phyloP scores from a whole-genome alignment of 1,140 invertebrate species.

The Caenorhabditis brenneri region DNA sequence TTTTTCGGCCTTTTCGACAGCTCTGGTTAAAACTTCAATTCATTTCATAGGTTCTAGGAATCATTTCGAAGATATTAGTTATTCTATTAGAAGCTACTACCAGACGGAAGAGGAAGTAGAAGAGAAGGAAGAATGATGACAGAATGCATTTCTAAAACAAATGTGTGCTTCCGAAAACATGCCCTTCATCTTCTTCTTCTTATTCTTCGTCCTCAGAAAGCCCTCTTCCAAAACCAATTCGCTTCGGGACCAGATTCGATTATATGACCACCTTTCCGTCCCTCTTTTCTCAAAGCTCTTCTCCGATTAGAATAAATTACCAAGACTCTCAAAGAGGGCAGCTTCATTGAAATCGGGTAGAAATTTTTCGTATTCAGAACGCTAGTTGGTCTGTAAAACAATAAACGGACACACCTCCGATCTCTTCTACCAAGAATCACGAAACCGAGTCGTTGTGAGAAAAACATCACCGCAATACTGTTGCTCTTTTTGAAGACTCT shows the following conservation, averaged over 20 bases:
- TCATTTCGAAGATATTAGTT: background rate
- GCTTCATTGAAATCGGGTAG: background rate
- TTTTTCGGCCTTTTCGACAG: no score
- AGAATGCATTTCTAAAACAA: slow-evolving; percentile 43
- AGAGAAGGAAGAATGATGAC: slow-evolving; percentile 14
- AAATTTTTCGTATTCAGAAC: no score
- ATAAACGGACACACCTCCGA: background rate
- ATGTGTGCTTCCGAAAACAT: slow-evolving; percentile 23
- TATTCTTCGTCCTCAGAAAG: background rate
- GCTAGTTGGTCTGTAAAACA: no score
- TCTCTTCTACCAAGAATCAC: background rate
- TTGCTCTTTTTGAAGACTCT: no score
- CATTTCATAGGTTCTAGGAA: background rate
- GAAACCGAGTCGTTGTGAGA: background rate
- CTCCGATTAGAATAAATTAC: background rate
- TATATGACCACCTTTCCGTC: slow-evolving; percentile 31
- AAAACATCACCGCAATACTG: background rate
- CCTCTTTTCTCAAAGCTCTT: background rate
- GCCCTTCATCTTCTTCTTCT: slow-evolving; percentile 24
- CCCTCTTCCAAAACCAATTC: slow-evolving; percentile 38
- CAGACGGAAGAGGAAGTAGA: background rate
- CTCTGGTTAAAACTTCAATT: no score
- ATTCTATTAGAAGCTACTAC: background rate
- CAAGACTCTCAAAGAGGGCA: background rate
- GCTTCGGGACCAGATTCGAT: slow-evolving; percentile 25